Evolutionary conservation across 2,888 invertebrate genomes (phyloP).

Genomic region (Sceliomorpha sp.): DNA sequence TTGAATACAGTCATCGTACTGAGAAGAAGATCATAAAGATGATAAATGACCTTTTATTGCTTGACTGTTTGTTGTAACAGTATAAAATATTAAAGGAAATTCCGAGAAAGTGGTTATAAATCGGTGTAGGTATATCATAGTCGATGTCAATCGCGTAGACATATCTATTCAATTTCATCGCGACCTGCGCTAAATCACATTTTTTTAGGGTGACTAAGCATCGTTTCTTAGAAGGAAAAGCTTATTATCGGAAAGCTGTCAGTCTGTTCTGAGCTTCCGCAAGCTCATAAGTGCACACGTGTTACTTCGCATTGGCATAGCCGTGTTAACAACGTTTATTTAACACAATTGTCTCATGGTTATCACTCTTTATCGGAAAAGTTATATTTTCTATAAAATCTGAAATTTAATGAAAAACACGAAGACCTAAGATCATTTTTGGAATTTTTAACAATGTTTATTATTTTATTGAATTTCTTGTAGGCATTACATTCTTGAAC

Average conservation of each 20-base stretch:
- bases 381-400: no score
- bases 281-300: slow-evolving; percentile 22
- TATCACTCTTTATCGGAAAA: no score
- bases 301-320: slow-evolving; percentile 15
- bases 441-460: no score
- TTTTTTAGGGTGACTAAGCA: slow-evolving; percentile 12
- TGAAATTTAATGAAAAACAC: no score
- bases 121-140: no score
- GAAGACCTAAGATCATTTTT: no score
- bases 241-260: slow-evolving; percentile 25
- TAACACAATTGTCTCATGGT: not conserved
- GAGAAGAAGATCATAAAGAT: no score
- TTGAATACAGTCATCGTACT: no score
- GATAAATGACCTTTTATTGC: not conserved
- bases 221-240: slow-evolving; percentile 18
- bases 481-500: no score
- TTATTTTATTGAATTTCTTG: no score
- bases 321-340: slow-evolving; percentile 18
- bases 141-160: not conserved
- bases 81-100: no score
- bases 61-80: not conserved
- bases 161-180: not conserved
- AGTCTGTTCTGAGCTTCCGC: slow-evolving; percentile 18
- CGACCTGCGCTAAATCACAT: not conserved
- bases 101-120: no score